phyloP scores from a whole-genome alignment of 2,888 invertebrate genomes.

The Heliconius charithonia region DNA sequence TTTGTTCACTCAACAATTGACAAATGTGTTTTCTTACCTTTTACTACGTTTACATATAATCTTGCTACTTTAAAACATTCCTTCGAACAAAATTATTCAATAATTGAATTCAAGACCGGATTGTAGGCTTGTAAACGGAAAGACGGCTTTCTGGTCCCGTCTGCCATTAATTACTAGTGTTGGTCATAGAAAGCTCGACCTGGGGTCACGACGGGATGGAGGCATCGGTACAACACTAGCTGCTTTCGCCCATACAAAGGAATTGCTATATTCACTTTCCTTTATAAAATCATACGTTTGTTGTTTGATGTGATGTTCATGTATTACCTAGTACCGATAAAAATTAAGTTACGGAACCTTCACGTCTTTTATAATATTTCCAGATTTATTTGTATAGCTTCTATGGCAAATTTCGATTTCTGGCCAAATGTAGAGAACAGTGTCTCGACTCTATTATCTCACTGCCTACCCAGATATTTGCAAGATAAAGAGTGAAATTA shows the following conservation, averaged over 20 bases:
- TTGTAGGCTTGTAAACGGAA: conserved; percentile 42
- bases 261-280: conserved; percentile 42
- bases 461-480: neutral
- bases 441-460: neutral
- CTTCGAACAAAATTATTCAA: conserved; percentile 41
- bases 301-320: conserved; percentile 28
- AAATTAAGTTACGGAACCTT: no score
- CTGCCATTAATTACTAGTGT: conserved; percentile 65
- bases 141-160: conserved; percentile 47
- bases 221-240: conserved; percentile 38
- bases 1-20: neutral
- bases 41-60: conserved; percentile 12
- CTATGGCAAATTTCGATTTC: neutral
- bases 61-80: conserved; percentile 35
- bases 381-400: no score
- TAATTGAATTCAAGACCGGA: conserved; percentile 49
- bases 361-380: no score
- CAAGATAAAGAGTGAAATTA: neutral
- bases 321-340: neutral
- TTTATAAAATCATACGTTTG: conserved; percentile 33
- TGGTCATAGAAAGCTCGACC: conserved; percentile 76
- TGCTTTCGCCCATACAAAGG: conserved; percentile 44
- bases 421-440: neutral
- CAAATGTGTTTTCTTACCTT: conserved; percentile 5
- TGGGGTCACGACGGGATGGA: conserved; percentile 61